phyloP scores from a whole-genome alignment of 1,140 invertebrate genomes.

The Adoxophyes honmai region DNA sequence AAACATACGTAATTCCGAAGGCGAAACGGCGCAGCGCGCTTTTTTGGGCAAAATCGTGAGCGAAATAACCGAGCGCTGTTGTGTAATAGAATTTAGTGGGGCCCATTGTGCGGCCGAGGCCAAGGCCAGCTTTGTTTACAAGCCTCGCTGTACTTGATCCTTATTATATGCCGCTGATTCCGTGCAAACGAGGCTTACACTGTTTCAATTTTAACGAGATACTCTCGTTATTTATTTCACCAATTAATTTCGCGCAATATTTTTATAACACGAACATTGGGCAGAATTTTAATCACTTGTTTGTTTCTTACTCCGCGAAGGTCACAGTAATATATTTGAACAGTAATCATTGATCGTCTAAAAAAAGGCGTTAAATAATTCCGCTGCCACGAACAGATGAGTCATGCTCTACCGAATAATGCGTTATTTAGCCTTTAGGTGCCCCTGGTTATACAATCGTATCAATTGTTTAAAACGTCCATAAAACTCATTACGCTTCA shows the following conservation, averaged over 20 bases:
- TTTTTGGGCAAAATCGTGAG: constrained; percentile 61
- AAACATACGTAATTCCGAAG: constrained; percentile 17
- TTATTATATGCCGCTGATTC: constrained; percentile 23
- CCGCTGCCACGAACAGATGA: too few species aligned
- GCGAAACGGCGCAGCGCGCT: constrained; percentile 23
- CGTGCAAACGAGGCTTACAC: background rate
- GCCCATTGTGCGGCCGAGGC: constrained; percentile 64
- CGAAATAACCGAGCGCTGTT: constrained; percentile 52
- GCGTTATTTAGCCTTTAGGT: constrained; percentile 12
- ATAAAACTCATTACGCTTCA: constrained; percentile 33
- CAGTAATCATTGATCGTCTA: background rate
- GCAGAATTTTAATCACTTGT: background rate
- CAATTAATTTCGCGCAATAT: too few species aligned
- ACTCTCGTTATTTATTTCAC: background rate
- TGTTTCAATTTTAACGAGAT: too few species aligned
- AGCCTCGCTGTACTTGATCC: constrained; percentile 37
- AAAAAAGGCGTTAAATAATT: too few species aligned
- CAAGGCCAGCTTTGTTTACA: constrained; percentile 70
- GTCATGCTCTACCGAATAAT: too few species aligned
- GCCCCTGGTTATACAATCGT: constrained; percentile 42
- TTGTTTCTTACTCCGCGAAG: background rate
- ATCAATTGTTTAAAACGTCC: constrained; percentile 47
- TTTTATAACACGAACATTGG: too few species aligned
- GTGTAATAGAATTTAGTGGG: constrained; percentile 70
- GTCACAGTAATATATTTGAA: constrained; percentile 1